A percentile compares a stretch with the other conserved stretches of the same genome.
Evolutionary conservation across 2,888 invertebrate species (phyloP).

Genomic region (Ennomos erosarius): DNA sequence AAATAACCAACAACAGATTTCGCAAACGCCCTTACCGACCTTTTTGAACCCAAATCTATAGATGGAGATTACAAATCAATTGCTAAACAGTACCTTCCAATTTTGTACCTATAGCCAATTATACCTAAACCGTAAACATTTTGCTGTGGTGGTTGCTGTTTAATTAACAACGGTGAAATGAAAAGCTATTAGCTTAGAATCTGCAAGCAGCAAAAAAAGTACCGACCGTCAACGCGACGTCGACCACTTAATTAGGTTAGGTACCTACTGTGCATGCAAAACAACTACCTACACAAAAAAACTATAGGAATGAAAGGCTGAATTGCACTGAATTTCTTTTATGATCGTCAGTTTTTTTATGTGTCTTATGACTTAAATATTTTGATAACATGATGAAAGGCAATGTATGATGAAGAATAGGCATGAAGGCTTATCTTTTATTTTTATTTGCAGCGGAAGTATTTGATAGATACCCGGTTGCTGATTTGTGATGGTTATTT

Average conservation of each 20-base stretch:
- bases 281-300: conserved; percentile 6
- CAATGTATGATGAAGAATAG: no score
- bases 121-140: conserved; percentile 8
- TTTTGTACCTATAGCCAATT: conserved; percentile 18
- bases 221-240: conserved; percentile 6
- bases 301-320: conserved; percentile 1
- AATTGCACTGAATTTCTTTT: conserved; percentile 7
- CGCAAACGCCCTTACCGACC: conserved; percentile 8
- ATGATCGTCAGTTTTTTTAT: not conserved
- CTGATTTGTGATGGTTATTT: no score
- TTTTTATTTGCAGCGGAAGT: no score
- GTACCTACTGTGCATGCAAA: conserved; percentile 5
- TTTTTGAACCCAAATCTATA: conserved; percentile 13
- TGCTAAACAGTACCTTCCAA: conserved; percentile 10
- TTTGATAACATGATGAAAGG: no score
- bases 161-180: conserved; percentile 15
- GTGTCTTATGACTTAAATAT: no score
- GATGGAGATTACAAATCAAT: conserved; percentile 19
- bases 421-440: no score
- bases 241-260: conserved; percentile 17
- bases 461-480: no score
- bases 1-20: conserved; percentile 35
- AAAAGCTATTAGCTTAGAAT: conserved; percentile 21
- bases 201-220: conserved; percentile 7
- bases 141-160: not conserved